A percentile compares a stretch with the other conserved stretches of the same genome.
Evolutionary conservation across 1,140 invertebrate species (phyloP).

Genomic region (Drosophila sulfurigaster): DNA sequence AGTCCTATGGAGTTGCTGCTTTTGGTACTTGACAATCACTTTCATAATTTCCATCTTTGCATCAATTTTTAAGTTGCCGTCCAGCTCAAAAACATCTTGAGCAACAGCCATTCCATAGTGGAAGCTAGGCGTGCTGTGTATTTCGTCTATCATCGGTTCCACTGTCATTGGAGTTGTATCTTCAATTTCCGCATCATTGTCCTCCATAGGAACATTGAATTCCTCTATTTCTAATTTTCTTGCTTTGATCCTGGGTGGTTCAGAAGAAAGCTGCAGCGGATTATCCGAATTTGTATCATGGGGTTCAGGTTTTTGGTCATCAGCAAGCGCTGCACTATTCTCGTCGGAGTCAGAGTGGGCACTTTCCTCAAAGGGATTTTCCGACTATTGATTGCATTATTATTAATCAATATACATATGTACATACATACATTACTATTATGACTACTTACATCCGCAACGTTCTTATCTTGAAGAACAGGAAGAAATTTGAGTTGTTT

Average conservation of each 20-base stretch:
- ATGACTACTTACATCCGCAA: constrained; percentile 28
- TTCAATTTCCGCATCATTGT: constrained; percentile 37
- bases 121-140: constrained; percentile 33
- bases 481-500: constrained; percentile 40
- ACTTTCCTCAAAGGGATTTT: constrained; percentile 38
- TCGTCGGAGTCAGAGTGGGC: constrained; percentile 33
- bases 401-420: background rate
- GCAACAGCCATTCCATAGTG: constrained; percentile 59
- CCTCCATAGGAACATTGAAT: constrained; percentile 41
- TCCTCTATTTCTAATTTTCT: constrained; percentile 35
- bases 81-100: constrained; percentile 43
- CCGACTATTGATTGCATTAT: constrained; percentile 14
- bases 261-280: background rate
- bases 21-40: constrained; percentile 55
- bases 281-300: background rate
- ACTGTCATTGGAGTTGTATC: constrained; percentile 35
- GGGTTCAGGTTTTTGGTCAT: background rate
- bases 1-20: constrained; percentile 41
- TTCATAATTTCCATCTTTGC: constrained; percentile 58
- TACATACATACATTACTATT: background rate
- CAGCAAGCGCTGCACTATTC: background rate
- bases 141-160: constrained; percentile 33
- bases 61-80: constrained; percentile 45
- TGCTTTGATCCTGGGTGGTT: background rate
- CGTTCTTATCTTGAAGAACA: constrained; percentile 16